Evolutionary conservation across 1,140 invertebrate species (phyloP).

Genomic region (Calliopsis andreniformis): DNA sequence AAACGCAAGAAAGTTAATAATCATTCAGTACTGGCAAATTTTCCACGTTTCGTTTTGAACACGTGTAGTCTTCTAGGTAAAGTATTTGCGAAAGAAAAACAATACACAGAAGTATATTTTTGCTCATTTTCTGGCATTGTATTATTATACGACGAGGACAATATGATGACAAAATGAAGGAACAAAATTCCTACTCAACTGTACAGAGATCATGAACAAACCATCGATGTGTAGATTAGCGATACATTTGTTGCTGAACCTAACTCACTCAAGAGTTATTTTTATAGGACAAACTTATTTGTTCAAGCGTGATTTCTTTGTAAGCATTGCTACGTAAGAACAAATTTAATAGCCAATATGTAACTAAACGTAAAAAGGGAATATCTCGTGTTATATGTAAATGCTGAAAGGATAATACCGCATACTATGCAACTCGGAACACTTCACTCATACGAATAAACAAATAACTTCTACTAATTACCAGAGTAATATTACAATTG

Average conservation of each 20-base stretch:
- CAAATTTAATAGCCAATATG: conserved; percentile 52
- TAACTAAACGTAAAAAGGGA: conserved; percentile 50
- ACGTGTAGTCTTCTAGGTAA: neutral
- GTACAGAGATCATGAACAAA: conserved; percentile 66
- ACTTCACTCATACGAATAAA: conserved; percentile 15
- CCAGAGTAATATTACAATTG: conserved; percentile 40
- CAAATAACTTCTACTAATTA: conserved; percentile 26
- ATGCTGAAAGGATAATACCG: conserved; percentile 37
- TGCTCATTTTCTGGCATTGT: conserved; percentile 56
- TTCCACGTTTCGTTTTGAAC: conserved; percentile 6
- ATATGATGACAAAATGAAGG: conserved; percentile 69
- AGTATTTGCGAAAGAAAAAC: conserved; percentile 19
- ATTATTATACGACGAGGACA: conserved; percentile 71
- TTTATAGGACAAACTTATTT: conserved; percentile 70
- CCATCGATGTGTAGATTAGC: conserved; percentile 65
- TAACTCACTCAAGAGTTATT: conserved; percentile 71
- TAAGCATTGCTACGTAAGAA: conserved; percentile 48
- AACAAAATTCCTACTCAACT: conserved; percentile 65
- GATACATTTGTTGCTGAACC: conserved; percentile 69
- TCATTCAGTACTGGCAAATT: conserved; percentile 24
- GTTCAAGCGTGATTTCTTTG: conserved; percentile 53
- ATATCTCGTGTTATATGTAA: conserved; percentile 30
- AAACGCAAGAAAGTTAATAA: conserved; percentile 24
- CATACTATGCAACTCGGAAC: conserved; percentile 30
- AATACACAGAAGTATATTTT: conserved; percentile 58